Percentiles rank a stretch among this genome's conserved stretches.
phyloP scores from a whole-genome alignment of 2,113 vertebrate genomes.

The Oryctolagus cuniculus region DNA sequence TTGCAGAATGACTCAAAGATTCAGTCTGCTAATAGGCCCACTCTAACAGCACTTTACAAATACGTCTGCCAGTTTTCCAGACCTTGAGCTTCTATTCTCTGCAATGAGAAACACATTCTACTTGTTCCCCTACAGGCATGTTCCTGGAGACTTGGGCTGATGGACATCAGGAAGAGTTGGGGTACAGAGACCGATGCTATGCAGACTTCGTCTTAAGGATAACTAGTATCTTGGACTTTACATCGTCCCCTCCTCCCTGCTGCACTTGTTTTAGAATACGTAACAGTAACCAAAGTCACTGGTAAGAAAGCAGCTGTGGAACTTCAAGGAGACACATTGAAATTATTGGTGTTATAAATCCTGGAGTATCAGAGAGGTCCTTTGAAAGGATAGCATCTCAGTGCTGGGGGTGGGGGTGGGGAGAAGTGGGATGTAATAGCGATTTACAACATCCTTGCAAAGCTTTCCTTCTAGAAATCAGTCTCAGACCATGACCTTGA shows the following conservation, averaged over 20 bases:
- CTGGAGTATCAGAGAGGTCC: neutral
- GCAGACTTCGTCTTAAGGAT: neutral
- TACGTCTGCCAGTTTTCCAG: neutral
- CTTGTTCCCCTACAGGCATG: neutral
- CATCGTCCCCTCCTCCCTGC: neutral
- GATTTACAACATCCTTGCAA: neutral
- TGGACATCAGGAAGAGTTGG: neutral
- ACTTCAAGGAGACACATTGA: slow-evolving; percentile 7
- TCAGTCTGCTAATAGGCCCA: neutral
- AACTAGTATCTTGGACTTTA: neutral
- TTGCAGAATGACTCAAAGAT: neutral
- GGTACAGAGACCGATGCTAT: neutral
- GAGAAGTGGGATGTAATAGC: neutral
- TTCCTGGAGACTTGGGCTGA: neutral
- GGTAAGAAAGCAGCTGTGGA: neutral
- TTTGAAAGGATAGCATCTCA: neutral
- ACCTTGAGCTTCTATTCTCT: neutral
- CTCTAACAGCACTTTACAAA: neutral
- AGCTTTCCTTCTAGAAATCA: neutral
- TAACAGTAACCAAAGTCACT: neutral
- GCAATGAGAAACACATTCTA: neutral
- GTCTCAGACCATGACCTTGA: neutral
- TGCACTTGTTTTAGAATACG: neutral
- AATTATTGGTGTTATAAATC: neutral
- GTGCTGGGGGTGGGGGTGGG: too few relatives aligned